Evolutionary conservation across 2,797 vertebrate genomes (phyloP).

Genomic region (Sebastes dallii): DNA sequence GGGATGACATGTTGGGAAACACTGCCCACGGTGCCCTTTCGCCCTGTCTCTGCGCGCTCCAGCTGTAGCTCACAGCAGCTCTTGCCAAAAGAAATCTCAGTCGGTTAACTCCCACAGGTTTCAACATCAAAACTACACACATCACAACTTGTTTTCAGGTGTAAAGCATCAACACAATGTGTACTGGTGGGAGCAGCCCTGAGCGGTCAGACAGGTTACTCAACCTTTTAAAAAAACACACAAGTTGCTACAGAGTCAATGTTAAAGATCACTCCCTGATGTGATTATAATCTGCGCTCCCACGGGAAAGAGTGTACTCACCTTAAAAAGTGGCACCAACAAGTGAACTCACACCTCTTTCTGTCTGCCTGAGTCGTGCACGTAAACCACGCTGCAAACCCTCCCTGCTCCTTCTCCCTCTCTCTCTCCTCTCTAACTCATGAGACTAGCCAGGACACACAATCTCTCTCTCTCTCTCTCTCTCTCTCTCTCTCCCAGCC

Average conservation of each 20-base stretch:
- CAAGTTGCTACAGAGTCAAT: neutral
- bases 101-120: conserved; percentile 14
- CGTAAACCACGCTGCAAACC: conserved; percentile 39
- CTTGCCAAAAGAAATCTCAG: neutral
- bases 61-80: conserved; percentile 20
- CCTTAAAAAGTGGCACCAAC: conserved; percentile 45
- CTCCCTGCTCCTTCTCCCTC: conserved; percentile 45
- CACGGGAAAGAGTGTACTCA: conserved; percentile 53
- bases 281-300: neutral
- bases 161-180: conserved; percentile 9
- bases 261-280: neutral
- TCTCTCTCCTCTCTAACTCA: conserved; percentile 20
- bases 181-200: conserved; percentile 14
- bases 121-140: conserved; percentile 20
- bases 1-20: conserved; percentile 49
- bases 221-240: conserved; percentile 6
- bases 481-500: conserved; percentile 39
- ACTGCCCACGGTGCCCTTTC: conserved; percentile 12
- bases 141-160: conserved; percentile 37
- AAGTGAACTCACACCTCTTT: conserved; percentile 46
- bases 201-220: conserved; percentile 63
- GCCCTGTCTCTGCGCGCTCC: neutral
- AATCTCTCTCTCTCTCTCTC: conserved; percentile 40
- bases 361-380: conserved; percentile 17
- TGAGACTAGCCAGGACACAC: conserved; percentile 68